A percentile compares a stretch with the other conserved stretches of the same genome.
These are phyloP conservation scores for Mythimna lalbum DNA, from an alignment of 2,888 invertebrate genomes.

Conservation along the genomic window DNA sequence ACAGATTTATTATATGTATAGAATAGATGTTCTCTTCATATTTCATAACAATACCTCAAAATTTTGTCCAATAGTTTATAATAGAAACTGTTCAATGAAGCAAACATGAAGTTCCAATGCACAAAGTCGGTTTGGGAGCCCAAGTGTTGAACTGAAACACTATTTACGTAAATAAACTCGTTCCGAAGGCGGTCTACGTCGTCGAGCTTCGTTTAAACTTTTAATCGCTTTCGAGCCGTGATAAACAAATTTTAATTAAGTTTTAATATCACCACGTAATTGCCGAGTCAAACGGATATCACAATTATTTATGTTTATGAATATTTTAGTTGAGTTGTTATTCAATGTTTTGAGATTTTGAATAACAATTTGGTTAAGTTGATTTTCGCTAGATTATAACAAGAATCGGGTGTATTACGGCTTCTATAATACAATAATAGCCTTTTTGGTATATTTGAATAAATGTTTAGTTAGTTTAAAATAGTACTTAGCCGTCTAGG, in stretches of 20 bases:
- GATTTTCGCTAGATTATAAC: conserved; percentile 17
- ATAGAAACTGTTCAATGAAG: conserved; percentile 38
- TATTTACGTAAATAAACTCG: conserved; percentile 87
- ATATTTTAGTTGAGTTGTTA: conserved; percentile 69
- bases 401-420: not conserved
- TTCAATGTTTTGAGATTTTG: conserved; percentile 49
- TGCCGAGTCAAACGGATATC: conserved; percentile 86
- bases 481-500: not conserved
- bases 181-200: conserved; percentile 85
- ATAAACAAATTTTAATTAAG: conserved; percentile 91
- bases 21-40: too few species aligned
- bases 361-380: conserved; percentile 42
- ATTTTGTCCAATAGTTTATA: conserved; percentile 16
- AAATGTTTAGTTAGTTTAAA: not conserved
- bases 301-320: conserved; percentile 85
- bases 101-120: conserved; percentile 54
- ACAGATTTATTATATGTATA: too few species aligned
- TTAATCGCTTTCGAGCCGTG: conserved; percentile 90
- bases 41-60: conserved; percentile 1
- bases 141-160: conserved; percentile 76
- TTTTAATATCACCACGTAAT: conserved; percentile 90
- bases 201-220: conserved; percentile 89
- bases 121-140: conserved; percentile 63
- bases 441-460: not conserved
- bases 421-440: not conserved